Evolutionary conservation across 1,140 invertebrate genomes (phyloP), one percentile per base, ranked within the genome.

Genomic region (Geopemphigus sp.): DNA sequence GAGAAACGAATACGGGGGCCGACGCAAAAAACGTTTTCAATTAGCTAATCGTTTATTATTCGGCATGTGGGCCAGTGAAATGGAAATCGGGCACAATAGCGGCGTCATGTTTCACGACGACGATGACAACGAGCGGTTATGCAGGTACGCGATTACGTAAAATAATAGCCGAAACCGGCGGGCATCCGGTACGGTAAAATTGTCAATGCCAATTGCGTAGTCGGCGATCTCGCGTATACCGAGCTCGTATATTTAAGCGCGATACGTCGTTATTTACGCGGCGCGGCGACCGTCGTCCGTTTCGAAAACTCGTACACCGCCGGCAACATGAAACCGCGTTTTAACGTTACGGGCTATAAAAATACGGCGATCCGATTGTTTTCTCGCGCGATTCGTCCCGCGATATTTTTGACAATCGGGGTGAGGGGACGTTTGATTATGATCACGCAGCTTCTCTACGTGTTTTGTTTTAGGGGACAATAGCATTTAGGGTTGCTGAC

Each of bases 1-100:
- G 32, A 39, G 8, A 39, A 39, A 39, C 8, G 47, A 68, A 47
- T 68, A 39, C 14, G 1, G 47, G 64, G 64, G 47, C 64, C 3
- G 11, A 68, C 19, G 32, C 5, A n/a, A 76, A 32, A 32, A 76
- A 76, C 26, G 32, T 26, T 50, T 74, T 56, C 5, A 45, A 57
- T 24, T 45, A 76, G 22, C 32, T 24, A 59, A 74, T 76, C 29
- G 59, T 39, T 39, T 4, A 66, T n/a, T 24, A 54, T 54, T 45
- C 72, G 17, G 56, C 29, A 76, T 76, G 72, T 76, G 72, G 72
- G 72, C 72, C 5, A 29, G 68, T 76, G 72, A 76, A 76, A 59
- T 59, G 72, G 10, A 76, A 76, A 76, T 45, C 26, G 6, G 32
- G 29, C 10, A 56, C 53, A 57, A 74, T 74, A 12, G 54, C 17